Percentiles rank a stretch among this genome's conserved stretches.
phyloP scores from a whole-genome alignment of 1,140 invertebrate genomes.

The Bombus picipes region DNA sequence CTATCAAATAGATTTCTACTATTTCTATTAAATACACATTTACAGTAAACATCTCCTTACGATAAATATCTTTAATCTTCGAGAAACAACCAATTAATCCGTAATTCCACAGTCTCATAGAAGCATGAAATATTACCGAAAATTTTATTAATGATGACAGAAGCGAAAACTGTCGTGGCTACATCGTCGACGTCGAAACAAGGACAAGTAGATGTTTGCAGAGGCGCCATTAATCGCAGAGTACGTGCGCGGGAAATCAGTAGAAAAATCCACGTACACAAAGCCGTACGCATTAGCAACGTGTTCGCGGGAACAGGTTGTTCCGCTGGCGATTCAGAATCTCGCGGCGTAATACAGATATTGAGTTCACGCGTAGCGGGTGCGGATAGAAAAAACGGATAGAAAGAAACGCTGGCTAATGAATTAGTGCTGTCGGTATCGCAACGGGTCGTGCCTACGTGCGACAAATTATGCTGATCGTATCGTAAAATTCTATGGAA shows the following conservation, averaged over 20 bases:
- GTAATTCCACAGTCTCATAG: too few species aligned
- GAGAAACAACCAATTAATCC: too few species aligned
- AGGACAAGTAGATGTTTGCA: neutral
- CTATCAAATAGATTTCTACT: too few species aligned
- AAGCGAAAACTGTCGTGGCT: too few species aligned
- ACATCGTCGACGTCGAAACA: too few species aligned
- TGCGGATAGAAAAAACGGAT: constrained; percentile 3
- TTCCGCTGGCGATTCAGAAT: constrained; percentile 29
- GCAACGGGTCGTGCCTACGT: constrained; percentile 32
- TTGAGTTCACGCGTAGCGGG: constrained; percentile 26
- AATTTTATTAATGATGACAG: too few species aligned
- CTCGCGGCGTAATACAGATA: constrained; percentile 34
- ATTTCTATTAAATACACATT: too few species aligned
- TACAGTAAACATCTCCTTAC: too few species aligned
- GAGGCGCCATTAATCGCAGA: too few species aligned
- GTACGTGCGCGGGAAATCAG: neutral
- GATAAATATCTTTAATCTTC: too few species aligned
- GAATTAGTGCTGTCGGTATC: constrained; percentile 53
- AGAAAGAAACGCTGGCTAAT: constrained; percentile 45
- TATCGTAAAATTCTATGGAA: constrained; percentile 54
- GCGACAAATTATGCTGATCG: constrained; percentile 54
- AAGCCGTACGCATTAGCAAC: neutral
- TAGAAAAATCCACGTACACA: neutral
- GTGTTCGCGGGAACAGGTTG: constrained; percentile 36
- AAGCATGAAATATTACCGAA: too few species aligned